These are phyloP conservation scores for Semicossyphus pulcher DNA, from an alignment of 2,113 vertebrate species.

Conservation along the genomic window DNA sequence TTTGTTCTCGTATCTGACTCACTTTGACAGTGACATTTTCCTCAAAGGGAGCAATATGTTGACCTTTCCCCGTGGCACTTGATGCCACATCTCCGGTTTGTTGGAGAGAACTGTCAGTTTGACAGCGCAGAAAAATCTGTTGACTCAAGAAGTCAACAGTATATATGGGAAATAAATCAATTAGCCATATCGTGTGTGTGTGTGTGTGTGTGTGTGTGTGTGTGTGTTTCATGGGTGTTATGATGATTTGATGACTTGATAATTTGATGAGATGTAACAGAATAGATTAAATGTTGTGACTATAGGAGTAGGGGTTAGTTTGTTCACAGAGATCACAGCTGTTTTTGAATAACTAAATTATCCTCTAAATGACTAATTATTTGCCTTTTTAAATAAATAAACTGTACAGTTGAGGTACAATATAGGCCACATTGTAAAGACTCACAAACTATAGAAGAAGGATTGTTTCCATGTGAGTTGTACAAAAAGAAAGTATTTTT, in stretches of 20 bases:
- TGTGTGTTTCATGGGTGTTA: not conserved
- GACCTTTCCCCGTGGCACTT: slow-evolving; percentile 71
- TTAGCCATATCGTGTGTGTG: not conserved
- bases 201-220: not conserved
- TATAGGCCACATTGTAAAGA: not conserved
- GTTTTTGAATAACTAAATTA: not conserved
- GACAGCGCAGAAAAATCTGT: slow-evolving; percentile 54
- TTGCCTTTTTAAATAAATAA: not conserved
- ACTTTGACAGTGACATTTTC: slow-evolving; percentile 70
- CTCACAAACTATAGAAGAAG: not conserved
- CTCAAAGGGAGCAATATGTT: slow-evolving; percentile 65
- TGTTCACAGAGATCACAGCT: not conserved
- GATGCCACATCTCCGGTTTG: slow-evolving; percentile 56
- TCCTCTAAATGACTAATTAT: too few species aligned
- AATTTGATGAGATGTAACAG: not conserved
- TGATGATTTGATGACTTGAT: not conserved
- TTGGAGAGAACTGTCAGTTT: slow-evolving; percentile 45
- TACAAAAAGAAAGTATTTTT: not conserved
- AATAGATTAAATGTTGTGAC: not conserved
- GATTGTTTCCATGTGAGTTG: not conserved
- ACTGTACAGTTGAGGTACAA: not conserved
- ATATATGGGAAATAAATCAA: slow-evolving; percentile 17
- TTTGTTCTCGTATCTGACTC: slow-evolving; percentile 54
- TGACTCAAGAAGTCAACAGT: slow-evolving; percentile 28
- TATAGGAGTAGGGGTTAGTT: too few species aligned